Conservation (phyloP, 1,140 invertebrate species). For the Neodiprion fabricii region DNA sequence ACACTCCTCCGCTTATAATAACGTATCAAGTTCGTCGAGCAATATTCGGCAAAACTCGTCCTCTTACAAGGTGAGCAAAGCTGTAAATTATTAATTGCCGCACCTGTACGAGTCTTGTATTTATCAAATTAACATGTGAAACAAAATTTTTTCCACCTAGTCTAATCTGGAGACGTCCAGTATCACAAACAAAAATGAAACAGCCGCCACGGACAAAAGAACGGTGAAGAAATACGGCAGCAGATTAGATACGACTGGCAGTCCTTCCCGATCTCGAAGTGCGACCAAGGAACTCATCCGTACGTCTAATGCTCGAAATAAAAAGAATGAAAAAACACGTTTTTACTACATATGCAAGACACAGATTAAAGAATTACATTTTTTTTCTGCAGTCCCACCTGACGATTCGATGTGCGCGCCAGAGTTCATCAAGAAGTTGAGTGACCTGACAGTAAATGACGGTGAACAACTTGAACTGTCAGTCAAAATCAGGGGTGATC, state of each 20-base stretch:
- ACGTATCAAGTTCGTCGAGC: conserved; percentile 26
- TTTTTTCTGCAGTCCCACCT: conserved; percentile 73
- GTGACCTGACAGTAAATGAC: conserved; percentile 77
- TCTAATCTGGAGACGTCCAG: conserved; percentile 19
- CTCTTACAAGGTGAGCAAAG: conserved; percentile 32
- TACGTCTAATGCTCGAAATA: conserved; percentile 61
- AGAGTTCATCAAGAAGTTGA: conserved; percentile 78
- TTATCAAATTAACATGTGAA: too few species aligned
- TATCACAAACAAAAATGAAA: conserved; percentile 17
- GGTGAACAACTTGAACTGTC: conserved; percentile 80
- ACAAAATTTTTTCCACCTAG: conserved; percentile 22
- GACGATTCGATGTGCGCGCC: conserved; percentile 84
- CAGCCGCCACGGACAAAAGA: conserved; percentile 56
- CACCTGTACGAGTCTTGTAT: too few species aligned
- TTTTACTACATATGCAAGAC: neutral
- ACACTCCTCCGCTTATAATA: conserved; percentile 36
- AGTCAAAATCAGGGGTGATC: conserved; percentile 85
- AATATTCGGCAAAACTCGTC: conserved; percentile 34
- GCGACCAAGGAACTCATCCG: conserved; percentile 89
- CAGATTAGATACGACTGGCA: conserved; percentile 74
- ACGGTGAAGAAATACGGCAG: conserved; percentile 79
- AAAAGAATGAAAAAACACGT: conserved; percentile 9
- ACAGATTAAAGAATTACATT: conserved; percentile 24
- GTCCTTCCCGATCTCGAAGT: conserved; percentile 82
- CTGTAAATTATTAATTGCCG: too few species aligned